These are phyloP conservation scores for Callimorpha dominula DNA, from an alignment of 2,888 invertebrate species.

Conservation along the genomic window DNA sequence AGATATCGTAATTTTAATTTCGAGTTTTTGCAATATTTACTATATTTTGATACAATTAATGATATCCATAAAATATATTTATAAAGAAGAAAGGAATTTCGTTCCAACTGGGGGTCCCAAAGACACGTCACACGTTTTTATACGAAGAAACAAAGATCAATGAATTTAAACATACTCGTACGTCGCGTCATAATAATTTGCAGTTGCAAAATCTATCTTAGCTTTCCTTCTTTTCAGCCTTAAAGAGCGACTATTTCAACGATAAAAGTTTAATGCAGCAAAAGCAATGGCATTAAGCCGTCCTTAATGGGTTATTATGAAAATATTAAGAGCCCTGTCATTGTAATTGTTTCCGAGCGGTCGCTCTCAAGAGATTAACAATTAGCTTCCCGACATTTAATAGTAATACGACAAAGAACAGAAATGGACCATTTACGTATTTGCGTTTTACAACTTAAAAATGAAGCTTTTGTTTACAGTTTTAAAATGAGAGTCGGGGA, in stretches of 20 bases:
- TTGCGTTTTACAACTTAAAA: constrained; percentile 10
- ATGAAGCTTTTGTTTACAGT: not conserved
- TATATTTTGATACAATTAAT: too few species aligned
- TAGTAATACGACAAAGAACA: constrained; percentile 38
- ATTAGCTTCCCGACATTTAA: constrained; percentile 45
- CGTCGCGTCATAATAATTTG: not conserved
- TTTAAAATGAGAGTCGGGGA: not conserved
- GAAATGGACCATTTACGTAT: constrained; percentile 14
- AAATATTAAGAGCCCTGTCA: constrained; percentile 58
- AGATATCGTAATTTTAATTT: too few species aligned
- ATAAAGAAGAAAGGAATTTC: too few species aligned
- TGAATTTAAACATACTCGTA: too few species aligned
- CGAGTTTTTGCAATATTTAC: too few species aligned
- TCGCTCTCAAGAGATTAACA: constrained; percentile 45
- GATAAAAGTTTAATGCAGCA: constrained; percentile 14
- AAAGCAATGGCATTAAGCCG: constrained; percentile 21
- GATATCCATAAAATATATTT: too few species aligned
- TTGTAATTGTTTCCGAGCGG: constrained; percentile 57
- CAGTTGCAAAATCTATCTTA: not conserved
- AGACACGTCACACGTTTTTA: too few species aligned
- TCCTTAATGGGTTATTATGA: constrained; percentile 37
- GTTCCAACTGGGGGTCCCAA: too few species aligned
- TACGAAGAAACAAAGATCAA: too few species aligned
- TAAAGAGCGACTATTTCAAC: not conserved
- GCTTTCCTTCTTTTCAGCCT: not conserved